Conservation (phyloP, 2,888 invertebrate genomes). For the Tinea pellionella region DNA sequence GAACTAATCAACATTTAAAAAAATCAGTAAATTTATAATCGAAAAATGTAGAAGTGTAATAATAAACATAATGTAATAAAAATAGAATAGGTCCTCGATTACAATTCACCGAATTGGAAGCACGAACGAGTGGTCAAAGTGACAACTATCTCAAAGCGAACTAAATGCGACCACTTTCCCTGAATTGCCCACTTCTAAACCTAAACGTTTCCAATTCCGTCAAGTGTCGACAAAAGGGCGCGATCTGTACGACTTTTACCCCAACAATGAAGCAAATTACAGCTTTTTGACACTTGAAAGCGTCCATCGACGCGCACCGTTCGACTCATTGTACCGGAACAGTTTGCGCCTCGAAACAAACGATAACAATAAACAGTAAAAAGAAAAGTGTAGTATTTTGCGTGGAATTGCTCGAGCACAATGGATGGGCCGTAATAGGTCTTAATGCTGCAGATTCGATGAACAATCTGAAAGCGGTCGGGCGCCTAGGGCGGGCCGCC, state of each 20-base stretch:
- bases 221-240: constrained; percentile 60
- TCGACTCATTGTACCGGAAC: constrained; percentile 50
- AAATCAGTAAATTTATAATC: no score
- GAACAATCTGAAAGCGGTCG: constrained; percentile 43
- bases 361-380: constrained; percentile 66
- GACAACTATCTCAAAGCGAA: not conserved
- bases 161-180: constrained; percentile 40
- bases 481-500: constrained; percentile 24
- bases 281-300: constrained; percentile 63
- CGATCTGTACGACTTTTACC: constrained; percentile 45
- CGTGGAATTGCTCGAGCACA: constrained; percentile 47
- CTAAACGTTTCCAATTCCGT: constrained; percentile 66
- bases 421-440: constrained; percentile 51
- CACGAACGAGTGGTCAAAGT: not conserved
- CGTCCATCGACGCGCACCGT: constrained; percentile 53
- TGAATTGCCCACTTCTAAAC: constrained; percentile 59
- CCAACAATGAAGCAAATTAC: constrained; percentile 66
- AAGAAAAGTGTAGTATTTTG: constrained; percentile 65
- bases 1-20: no score
- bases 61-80: no score
- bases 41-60: no score
- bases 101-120: not conserved
- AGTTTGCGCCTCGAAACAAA: constrained; percentile 66
- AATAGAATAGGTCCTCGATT: not conserved
- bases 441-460: constrained; percentile 57